These are phyloP conservation scores for Cephus pulcher DNA, from an alignment of 2,888 invertebrate species.

Conservation along the genomic window DNA sequence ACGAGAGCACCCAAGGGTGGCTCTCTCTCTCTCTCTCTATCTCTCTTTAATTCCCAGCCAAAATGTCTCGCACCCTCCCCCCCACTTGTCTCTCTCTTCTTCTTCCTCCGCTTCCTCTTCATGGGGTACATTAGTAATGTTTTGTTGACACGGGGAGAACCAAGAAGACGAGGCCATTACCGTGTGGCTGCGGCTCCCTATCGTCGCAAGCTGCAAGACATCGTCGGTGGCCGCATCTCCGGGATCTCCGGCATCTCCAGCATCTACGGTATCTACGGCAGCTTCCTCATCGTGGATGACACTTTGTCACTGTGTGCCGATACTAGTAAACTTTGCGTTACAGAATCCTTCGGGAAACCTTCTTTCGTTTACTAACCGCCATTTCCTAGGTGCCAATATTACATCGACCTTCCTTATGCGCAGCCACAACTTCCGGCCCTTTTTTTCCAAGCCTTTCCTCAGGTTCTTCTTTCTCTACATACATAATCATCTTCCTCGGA, in stretches of 20 bases:
- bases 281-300: too few species aligned
- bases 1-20: conserved; percentile 26
- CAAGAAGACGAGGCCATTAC: conserved; percentile 56
- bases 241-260: neutral
- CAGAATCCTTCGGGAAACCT: too few species aligned
- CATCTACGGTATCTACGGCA: too few species aligned
- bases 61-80: conserved; percentile 28
- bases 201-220: neutral
- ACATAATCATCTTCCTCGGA: too few species aligned
- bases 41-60: conserved; percentile 38
- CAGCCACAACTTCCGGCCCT: too few species aligned
- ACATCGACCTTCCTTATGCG: too few species aligned
- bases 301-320: too few species aligned
- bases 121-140: conserved; percentile 53
- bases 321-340: too few species aligned
- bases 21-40: conserved; percentile 19
- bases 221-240: neutral
- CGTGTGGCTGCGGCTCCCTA: conserved; percentile 21
- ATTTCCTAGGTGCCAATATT: too few species aligned
- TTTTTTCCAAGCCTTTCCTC: too few species aligned
- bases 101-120: neutral
- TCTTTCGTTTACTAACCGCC: too few species aligned
- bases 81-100: neutral
- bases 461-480: too few species aligned
- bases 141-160: conserved; percentile 58